A percentile compares a stretch with the other conserved stretches of the same genome.
These are phyloP conservation scores for Sus scrofa DNA, from an alignment of 2,113 vertebrate genomes.

Conservation along the genomic window DNA sequence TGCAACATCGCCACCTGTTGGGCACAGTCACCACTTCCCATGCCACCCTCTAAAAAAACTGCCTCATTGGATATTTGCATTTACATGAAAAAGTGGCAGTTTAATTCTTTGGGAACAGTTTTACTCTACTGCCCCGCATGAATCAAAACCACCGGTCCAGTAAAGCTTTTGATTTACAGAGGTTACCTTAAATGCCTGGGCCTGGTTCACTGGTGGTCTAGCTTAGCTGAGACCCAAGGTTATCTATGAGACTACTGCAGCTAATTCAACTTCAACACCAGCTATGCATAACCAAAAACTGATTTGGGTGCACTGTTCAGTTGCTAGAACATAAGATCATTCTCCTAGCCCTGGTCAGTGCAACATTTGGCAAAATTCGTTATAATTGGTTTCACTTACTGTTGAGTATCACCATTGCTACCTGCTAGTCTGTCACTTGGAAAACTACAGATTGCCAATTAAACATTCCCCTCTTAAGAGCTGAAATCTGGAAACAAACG, in stretches of 20 bases:
- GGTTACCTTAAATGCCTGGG: not conserved
- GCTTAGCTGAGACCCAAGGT: not conserved
- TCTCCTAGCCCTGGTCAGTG: rapidly evolving
- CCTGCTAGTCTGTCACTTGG: not conserved
- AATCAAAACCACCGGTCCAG: not conserved
- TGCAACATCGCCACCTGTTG: not conserved
- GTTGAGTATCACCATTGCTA: not conserved
- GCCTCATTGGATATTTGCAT: not conserved
- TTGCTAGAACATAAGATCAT: not conserved
- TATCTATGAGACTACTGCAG: not conserved
- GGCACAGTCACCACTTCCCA: not conserved
- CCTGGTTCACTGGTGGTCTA: not conserved
- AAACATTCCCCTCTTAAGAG: not conserved
- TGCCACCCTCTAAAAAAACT: not conserved
- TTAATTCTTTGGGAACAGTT: not conserved
- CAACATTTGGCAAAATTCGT: not conserved
- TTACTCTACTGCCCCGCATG: not conserved
- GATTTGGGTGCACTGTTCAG: not conserved
- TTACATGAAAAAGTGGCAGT: not conserved
- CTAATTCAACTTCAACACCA: not conserved
- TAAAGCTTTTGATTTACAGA: not conserved
- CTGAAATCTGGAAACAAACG: not conserved
- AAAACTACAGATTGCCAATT: not conserved
- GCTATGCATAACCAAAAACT: not conserved
- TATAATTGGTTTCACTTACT: not conserved